Evolutionary conservation across 2,113 vertebrate species (phyloP), one percentile per base, ranked within the genome.

Genomic region (Barnardius zonarius): DNA sequence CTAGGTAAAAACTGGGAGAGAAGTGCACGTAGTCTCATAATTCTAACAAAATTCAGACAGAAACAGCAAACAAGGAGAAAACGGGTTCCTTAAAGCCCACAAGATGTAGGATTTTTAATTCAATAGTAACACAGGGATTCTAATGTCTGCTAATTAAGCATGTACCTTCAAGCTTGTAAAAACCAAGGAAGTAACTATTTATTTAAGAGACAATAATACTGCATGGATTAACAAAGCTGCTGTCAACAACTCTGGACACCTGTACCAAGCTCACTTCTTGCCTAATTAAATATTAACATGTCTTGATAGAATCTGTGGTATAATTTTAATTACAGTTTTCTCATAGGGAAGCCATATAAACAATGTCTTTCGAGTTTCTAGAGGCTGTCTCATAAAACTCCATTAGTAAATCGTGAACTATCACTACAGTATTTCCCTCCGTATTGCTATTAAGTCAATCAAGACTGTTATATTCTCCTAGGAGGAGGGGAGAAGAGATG

Each of bases 281-380:
- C 72, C 83, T 92, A 96, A 94, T 90, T 97, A 97, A 96, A 96
- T 97, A 97, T 96, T 97, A 97, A 97, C 93, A 94, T 74, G 76
- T 96, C 92, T 92, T 95, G 93, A 97, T 90, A 96, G 95, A 97
- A 97, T 94, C 90, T 94, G 63, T 91, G 69, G 73, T 90, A 92
- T 92, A 90, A 96, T 96, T 97, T 95, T 96, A 97, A 97, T 97
- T 96, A 97, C 73, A 77, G 93, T 89, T 97, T 97, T 83, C 96
- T 97, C 89, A 94, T 74, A 96, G 88, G 95, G 90, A 98, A 97
- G 91, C 28, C 78, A 69, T 55, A 93, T 79, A 90, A 97, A 95
- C 95, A 94, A 96, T 93, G 95, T 86, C 92, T 96, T 97, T 95
- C 95, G 92, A 95, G 64, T 81, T 98, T 75, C 95, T 96, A 90